phyloP scores from a whole-genome alignment of 2,888 invertebrate genomes.

The Leptopterna dolabrata region DNA sequence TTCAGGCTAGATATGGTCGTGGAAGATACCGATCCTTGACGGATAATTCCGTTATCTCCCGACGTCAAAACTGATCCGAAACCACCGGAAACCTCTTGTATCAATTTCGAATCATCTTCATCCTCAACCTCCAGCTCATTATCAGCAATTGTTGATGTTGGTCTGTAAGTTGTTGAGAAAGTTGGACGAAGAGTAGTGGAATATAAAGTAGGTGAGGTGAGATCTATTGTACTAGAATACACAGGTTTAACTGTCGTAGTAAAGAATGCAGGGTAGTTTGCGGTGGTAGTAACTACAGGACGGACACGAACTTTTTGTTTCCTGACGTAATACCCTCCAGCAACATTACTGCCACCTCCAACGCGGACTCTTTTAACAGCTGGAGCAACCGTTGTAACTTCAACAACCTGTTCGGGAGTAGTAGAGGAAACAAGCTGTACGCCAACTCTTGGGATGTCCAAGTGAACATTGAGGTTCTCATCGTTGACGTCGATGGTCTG shows the following conservation, averaged over 20 bases:
- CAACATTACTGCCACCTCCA: constrained; percentile 46
- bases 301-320: constrained; percentile 60
- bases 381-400: constrained; percentile 58
- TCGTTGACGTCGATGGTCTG: constrained; percentile 48
- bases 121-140: constrained; percentile 61
- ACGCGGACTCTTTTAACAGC: constrained; percentile 55
- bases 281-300: constrained; percentile 59
- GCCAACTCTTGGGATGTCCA: constrained; percentile 57
- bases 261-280: constrained; percentile 59
- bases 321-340: constrained; percentile 59
- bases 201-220: constrained; percentile 59
- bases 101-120: constrained; percentile 59
- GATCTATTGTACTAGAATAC: constrained; percentile 58
- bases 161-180: constrained; percentile 48
- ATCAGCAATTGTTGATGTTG: constrained; percentile 54
- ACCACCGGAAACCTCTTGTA: constrained; percentile 60
- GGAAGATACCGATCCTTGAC: constrained; percentile 55
- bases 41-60: constrained; percentile 56
- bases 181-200: constrained; percentile 58
- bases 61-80: constrained; percentile 60
- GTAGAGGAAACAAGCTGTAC: constrained; percentile 36
- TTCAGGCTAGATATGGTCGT: constrained; percentile 62
- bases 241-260: constrained; percentile 57
- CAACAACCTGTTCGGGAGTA: constrained; percentile 55
- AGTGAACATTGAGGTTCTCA: constrained; percentile 57